A percentile compares a stretch with the other conserved stretches of the same genome.
Conservation (phyloP, 2,113 vertebrate genomes). For the Tragulus kanchil region DNA sequence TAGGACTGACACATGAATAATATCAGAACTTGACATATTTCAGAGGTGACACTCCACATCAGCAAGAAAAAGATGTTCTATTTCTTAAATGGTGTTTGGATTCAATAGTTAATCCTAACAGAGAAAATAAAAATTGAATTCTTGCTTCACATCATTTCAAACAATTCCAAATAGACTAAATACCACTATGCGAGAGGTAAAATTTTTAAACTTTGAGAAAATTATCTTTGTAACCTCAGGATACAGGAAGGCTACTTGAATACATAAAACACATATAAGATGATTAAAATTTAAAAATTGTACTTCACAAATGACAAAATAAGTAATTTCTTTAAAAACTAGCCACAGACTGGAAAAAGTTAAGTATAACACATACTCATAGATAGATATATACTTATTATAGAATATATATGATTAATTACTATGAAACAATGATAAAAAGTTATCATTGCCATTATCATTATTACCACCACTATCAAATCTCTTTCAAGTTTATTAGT, state of each 20-base stretch:
- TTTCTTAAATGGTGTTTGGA: not conserved
- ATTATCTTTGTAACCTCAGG: constrained; percentile 40
- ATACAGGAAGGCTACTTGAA: not conserved
- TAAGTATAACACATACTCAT: not conserved
- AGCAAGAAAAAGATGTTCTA: not conserved
- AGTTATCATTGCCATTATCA: not conserved
- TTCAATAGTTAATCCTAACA: not conserved
- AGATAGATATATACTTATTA: not conserved
- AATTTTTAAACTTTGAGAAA: constrained; percentile 3
- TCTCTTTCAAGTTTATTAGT: not conserved
- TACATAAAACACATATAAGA: not conserved
- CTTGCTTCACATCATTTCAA: not conserved
- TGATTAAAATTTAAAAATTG: not conserved
- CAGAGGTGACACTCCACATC: not conserved
- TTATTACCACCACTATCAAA: not conserved
- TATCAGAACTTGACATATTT: not conserved
- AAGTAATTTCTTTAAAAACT: constrained; percentile 31
- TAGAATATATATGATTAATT: not conserved
- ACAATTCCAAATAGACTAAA: constrained; percentile 24
- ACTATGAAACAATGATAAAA: not conserved
- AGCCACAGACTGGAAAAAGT: not conserved
- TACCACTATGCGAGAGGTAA: not conserved
- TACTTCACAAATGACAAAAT: constrained; percentile 1
- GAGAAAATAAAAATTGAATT: not conserved
- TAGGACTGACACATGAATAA: not conserved